Conservation (phyloP, 1,140 invertebrate genomes). For the Babylonia areolata region DNA sequence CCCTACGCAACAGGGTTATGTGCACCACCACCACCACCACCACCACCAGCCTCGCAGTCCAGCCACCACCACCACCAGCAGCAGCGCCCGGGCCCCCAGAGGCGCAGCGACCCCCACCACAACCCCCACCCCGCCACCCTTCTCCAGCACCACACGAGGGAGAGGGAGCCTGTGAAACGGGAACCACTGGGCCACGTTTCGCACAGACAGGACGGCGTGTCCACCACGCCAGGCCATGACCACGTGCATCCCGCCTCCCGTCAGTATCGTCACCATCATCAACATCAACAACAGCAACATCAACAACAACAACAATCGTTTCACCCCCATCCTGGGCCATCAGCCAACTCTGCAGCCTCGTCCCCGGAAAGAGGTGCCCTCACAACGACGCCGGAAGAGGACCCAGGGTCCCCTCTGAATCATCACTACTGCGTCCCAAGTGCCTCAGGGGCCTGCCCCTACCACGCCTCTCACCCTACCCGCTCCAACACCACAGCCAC, state of each 20-base stretch:
- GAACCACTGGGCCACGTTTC: neutral
- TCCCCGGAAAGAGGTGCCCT: no score
- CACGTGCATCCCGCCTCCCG: neutral
- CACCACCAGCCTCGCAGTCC: neutral
- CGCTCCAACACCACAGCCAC: neutral
- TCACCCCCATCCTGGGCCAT: neutral
- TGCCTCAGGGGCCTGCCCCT: constrained; percentile 3
- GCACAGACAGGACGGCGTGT: neutral
- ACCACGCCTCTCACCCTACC: neutral
- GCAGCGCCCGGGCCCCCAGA: neutral
- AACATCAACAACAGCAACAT: neutral
- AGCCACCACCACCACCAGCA: neutral
- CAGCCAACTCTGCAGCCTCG: neutral
- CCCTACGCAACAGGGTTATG: constrained; percentile 35
- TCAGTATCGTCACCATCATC: neutral
- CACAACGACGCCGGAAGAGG: no score
- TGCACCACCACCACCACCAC: neutral
- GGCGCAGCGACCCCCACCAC: neutral
- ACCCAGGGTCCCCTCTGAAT: neutral
- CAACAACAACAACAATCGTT: neutral
- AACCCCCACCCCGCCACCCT: neutral
- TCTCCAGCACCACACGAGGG: neutral
- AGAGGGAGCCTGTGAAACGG: neutral
- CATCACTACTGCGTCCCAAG: neutral
- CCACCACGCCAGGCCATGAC: neutral